Base-by-base conservation (phyloP, 1,140 invertebrate species). In the Metopolophium dirhodum region DNA sequence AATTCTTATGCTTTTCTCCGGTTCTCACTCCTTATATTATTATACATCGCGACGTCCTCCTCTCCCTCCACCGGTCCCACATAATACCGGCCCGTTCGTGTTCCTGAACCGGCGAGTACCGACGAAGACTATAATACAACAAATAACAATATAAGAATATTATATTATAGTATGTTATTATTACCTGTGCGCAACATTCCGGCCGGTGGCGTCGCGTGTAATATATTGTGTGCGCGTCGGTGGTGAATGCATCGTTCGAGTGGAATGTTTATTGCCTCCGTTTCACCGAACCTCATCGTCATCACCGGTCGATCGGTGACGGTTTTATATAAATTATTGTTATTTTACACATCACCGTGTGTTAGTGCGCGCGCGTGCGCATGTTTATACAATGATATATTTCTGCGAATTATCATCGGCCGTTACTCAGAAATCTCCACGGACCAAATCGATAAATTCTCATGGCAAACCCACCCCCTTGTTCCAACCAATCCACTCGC, bases 201-300 rank as follows among this genome's bases (percentile, higher is more conserved):
- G 30, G 61, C 61, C 61, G 61, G n/a, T 68, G 61, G 61, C 61
- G 61, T 68, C 61, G 61, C 30, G 30, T 68, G 30, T 68, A 68
- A 68, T 68, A 68, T 68, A 68, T 68, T 45, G 85, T 45, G 85
- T 45, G 37, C 83, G 37, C 37, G 83, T 30, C 41, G 45, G 61
- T 68, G 30, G 61, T 68, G 61, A 68, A 68, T 68, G 61, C 61
- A 68, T n/a, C 23, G 37, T 68, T 61, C 23, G 51, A 37, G 54
- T 61, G 54, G 54, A 90, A 90, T 90, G n/a, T 90, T 90, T 90
- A 90, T 90, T 57, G 54, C 54, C n/a, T 37, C 89, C 57, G 57
- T 86, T 86, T 49, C 85, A 85, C 51, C 54, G 35, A 57, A n/a
- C n/a, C 35, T 90, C 35, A 6, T 22, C 35, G n/a, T 35, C 37